Evolutionary conservation across 2,113 vertebrate genomes (phyloP).

Genomic region (Pristiophorus japonicus): DNA sequence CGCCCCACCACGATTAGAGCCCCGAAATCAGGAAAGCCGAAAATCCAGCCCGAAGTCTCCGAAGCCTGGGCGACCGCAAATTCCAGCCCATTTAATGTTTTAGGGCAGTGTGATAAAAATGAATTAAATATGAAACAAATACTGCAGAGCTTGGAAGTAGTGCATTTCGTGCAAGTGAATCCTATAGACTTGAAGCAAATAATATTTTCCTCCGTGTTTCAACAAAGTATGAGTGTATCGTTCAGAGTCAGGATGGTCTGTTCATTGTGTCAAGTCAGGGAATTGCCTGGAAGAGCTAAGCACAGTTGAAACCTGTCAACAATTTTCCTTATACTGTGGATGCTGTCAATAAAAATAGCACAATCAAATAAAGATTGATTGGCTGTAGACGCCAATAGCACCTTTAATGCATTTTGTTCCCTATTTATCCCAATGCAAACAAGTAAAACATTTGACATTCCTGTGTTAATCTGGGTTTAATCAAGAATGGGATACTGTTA

Average conservation of each 20-base stretch:
- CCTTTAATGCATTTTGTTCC: slow-evolving; percentile 29
- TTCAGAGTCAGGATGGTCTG: neutral
- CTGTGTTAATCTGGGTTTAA: slow-evolving; percentile 22
- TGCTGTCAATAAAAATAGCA: neutral
- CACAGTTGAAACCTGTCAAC: neutral
- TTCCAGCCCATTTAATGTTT: neutral
- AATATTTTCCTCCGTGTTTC: neutral
- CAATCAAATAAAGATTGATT: slow-evolving; percentile 36
- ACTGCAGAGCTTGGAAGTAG: neutral
- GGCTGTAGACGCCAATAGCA: neutral
- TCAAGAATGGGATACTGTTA: slow-evolving; percentile 23
- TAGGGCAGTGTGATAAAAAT: neutral
- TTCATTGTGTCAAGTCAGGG: neutral
- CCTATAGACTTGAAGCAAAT: neutral
- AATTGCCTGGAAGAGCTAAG: neutral
- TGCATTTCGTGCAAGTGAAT: neutral
- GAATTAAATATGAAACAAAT: neutral
- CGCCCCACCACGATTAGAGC: too few species aligned
- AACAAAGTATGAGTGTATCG: neutral
- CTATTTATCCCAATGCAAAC: neutral
- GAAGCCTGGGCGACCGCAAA: too few species aligned
- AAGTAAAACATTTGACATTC: slow-evolving; percentile 32
- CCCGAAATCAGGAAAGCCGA: too few species aligned
- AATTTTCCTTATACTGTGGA: neutral
- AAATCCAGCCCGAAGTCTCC: too few species aligned